Conservation (phyloP, 2,888 invertebrate species). For the Drosophila tripunctata region DNA sequence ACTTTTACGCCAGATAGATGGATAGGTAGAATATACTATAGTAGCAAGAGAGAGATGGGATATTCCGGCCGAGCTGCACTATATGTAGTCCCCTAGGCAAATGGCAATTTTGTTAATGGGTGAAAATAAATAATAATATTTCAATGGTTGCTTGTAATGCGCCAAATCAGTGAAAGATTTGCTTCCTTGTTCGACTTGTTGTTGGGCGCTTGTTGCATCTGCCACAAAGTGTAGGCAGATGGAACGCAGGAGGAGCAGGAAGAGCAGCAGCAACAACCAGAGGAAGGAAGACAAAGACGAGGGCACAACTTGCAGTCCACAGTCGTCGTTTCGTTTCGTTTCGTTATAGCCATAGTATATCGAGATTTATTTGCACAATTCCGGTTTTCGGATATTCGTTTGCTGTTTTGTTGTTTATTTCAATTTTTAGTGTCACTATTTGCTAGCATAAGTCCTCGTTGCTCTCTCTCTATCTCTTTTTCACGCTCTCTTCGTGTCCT, state of each 20-base stretch:
- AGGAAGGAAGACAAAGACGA: conserved; percentile 32
- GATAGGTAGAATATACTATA: neutral
- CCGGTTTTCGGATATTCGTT: conserved; percentile 68
- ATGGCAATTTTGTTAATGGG: conserved; percentile 68
- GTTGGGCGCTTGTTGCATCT: conserved; percentile 21
- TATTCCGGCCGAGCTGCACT: conserved; percentile 15
- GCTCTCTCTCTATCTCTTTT: neutral
- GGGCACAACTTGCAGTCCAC: conserved; percentile 19
- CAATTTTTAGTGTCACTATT: conserved; percentile 65
- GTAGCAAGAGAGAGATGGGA: neutral
- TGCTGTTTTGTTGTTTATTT: conserved; percentile 55
- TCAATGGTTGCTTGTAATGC: conserved; percentile 61
- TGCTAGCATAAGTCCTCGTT: conserved; percentile 37
- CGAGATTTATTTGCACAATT: conserved; percentile 79
- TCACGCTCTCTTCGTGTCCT: neutral
- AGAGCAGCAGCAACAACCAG: too few species aligned
- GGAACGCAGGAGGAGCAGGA: conserved; percentile 35
- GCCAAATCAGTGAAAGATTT: conserved; percentile 58
- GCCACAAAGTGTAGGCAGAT: conserved; percentile 20
- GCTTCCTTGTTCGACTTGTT: conserved; percentile 64
- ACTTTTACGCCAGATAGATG: conserved; percentile 5
- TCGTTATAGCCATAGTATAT: too few species aligned
- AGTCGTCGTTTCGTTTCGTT: conserved; percentile 36
- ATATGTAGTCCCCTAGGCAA: conserved; percentile 49
- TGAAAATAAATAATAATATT: conserved; percentile 77